These are phyloP conservation scores for Ennomos erosarius DNA, from an alignment of 2,888 invertebrate species.

Conservation along the genomic window DNA sequence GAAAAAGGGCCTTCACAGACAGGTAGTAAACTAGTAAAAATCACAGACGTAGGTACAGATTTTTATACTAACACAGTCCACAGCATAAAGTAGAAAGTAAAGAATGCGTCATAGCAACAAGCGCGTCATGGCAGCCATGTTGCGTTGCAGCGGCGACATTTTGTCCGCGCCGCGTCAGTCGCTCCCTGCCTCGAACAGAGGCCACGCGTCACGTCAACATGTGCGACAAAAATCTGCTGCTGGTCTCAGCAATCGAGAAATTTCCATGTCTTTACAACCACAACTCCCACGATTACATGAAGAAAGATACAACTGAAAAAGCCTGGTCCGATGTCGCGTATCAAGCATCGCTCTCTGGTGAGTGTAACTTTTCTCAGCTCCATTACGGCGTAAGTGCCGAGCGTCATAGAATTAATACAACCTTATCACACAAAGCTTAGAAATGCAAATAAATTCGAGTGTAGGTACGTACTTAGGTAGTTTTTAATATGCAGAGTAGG, in stretches of 20 bases:
- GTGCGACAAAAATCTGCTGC: slow-evolving; percentile 52
- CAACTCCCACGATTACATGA: slow-evolving; percentile 50
- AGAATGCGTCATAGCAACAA: slow-evolving; percentile 46
- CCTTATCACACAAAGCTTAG: not conserved
- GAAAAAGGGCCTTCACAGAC: too few species aligned
- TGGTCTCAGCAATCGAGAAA: slow-evolving; percentile 52
- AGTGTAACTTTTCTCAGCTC: slow-evolving; percentile 20
- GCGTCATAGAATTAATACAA: not conserved
- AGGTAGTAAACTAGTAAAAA: too few species aligned
- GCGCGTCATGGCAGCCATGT: slow-evolving; percentile 49
- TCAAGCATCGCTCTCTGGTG: slow-evolving; percentile 50
- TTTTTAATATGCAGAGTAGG: slow-evolving; percentile 5
- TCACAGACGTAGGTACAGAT: too few species aligned
- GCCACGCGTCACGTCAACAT: slow-evolving; percentile 40
- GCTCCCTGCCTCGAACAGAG: slow-evolving; percentile 28
- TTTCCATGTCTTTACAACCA: slow-evolving; percentile 55
- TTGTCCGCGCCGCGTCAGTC: slow-evolving; percentile 37
- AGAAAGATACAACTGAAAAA: slow-evolving; percentile 53
- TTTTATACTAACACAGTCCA: slow-evolving; percentile 1
- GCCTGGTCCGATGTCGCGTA: slow-evolving; percentile 56
- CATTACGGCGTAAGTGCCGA: slow-evolving; percentile 4
- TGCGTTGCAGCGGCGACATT: slow-evolving; percentile 49
- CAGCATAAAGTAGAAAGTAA: not conserved
- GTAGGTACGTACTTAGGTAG: not conserved
- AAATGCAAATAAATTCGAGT: not conserved